Base-by-base conservation (phyloP, 2,797 vertebrate species). In the Mionectes olivaceus region DNA sequence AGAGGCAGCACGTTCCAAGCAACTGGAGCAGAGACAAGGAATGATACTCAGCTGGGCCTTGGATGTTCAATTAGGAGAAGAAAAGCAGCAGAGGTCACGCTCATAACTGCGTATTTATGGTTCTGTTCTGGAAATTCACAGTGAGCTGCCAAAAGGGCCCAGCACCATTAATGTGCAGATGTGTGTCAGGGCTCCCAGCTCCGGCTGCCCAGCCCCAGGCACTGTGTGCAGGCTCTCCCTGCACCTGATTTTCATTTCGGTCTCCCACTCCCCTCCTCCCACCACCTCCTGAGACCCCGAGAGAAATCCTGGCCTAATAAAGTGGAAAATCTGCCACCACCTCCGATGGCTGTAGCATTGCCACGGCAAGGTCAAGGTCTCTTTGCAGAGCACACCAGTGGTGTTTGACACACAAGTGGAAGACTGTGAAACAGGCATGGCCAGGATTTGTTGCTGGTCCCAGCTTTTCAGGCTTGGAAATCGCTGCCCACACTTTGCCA, bases 21-120 rank as follows among this genome's bases (percentile, higher is more conserved):
- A 86, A 83, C 76, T 90, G 91, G 79, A 94, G 95, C 94, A 89
- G 87, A 93, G 75, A 93, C 84, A 76, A 91, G 59, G 65, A 56
- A 52, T 57, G 73, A 90, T n/a, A 27, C 77, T 94, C 89, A 86
- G 71, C 89, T 92, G 94, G 84, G 39, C 79, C 73, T 59, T 55
- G 61, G 70, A 35, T 64, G 89, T 69, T 93, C 89, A 86, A 88
- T 88, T 73, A 88, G 95, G 87, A 0, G 0, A 93, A 79, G 77
- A 53, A 94, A 91, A 87, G 89, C 23, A 83, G 92, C 91, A 90
- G 87, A 90, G 94, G 89, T 95, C 91, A 52, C 52, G 35, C 47
- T 94, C 47, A 33, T 83, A 96, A 82, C 79, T 59, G 69, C 0
- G 0, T 83, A 88, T 96, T 95, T 94, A 91, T 91, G 67, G 65